A percentile compares a stretch with the other conserved stretches of the same genome.
Conservation (phyloP, 2,797 vertebrate genomes). For the Trematomus bernacchii region DNA sequence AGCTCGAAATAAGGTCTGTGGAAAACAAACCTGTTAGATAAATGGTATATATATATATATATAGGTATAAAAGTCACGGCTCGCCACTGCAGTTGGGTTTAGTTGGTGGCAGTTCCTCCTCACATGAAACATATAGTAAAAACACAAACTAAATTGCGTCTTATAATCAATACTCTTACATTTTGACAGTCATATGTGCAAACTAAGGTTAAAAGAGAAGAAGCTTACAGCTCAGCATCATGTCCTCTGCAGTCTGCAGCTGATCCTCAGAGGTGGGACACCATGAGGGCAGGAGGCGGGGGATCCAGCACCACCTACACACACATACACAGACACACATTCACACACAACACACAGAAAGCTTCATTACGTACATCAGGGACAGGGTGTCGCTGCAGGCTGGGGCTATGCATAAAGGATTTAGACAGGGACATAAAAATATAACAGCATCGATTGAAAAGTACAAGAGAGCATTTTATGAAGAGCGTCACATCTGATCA, state of each 20-base stretch:
- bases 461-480: not conserved
- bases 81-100: too few relatives aligned
- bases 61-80: too few relatives aligned
- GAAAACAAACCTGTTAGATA: too few relatives aligned
- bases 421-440: not conserved
- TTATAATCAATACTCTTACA: too few relatives aligned
- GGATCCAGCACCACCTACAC: conserved; percentile 92
- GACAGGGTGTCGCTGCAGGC: not conserved
- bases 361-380: not conserved
- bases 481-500: not conserved
- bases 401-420: not conserved
- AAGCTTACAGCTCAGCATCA: conserved; percentile 92
- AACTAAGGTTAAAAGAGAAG: not conserved
- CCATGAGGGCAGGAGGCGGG: conserved; percentile 94
- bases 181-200: not conserved
- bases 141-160: not conserved
- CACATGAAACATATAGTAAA: too few relatives aligned
- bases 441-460: too few relatives aligned
- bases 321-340: not conserved
- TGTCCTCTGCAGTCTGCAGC: conserved; percentile 92
- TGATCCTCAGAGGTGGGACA: conserved; percentile 91
- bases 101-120: not conserved
- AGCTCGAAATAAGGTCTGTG: too few relatives aligned
- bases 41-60: too few relatives aligned
- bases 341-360: not conserved